Conservation (phyloP, 1,140 invertebrate genomes). For the Drosophila azteca region DNA sequence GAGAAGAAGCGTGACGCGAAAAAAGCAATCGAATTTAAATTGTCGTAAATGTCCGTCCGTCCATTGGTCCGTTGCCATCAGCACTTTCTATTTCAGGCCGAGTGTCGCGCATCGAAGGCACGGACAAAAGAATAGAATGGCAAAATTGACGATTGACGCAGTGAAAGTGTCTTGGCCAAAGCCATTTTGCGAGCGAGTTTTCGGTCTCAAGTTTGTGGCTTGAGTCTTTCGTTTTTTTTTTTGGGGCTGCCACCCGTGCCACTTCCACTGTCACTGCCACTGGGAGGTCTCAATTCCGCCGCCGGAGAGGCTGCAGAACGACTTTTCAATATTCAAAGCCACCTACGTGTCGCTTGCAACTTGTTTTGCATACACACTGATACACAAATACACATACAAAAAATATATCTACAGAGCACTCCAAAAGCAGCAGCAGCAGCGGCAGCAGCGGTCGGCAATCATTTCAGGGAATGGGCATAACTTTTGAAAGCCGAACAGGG, state of each 20-base stretch:
- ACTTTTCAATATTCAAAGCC: slow-evolving; percentile 65
- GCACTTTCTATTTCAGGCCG: slow-evolving; percentile 69
- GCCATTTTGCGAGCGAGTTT: slow-evolving; percentile 1
- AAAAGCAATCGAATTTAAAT: slow-evolving; percentile 30
- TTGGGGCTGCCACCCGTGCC: slow-evolving; percentile 12
- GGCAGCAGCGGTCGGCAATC: slow-evolving; percentile 11
- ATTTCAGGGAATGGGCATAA: slow-evolving; percentile 31
- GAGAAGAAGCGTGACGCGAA: slow-evolving; percentile 33
- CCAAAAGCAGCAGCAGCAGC: too few relatives aligned
- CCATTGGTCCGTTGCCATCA: slow-evolving; percentile 20
- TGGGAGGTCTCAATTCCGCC: slow-evolving; percentile 53
- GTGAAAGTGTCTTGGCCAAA: slow-evolving; percentile 63
- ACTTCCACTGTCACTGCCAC: slow-evolving; percentile 24
- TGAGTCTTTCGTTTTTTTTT: slow-evolving; percentile 69
- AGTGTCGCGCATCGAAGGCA: slow-evolving; percentile 9
- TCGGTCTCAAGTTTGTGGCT: slow-evolving; percentile 49
- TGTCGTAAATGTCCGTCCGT: slow-evolving; percentile 17
- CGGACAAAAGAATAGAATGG: slow-evolving; percentile 74
- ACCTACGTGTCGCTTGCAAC: slow-evolving; percentile 63
- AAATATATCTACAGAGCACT: background rate
- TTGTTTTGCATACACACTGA: slow-evolving; percentile 54
- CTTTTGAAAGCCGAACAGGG: slow-evolving; percentile 40
- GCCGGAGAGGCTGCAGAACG: slow-evolving; percentile 56
- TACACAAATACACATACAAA: slow-evolving; percentile 13
- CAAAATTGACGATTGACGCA: slow-evolving; percentile 46